Percentiles rank a stretch among this genome's conserved stretches.
Evolutionary conservation across 2,113 vertebrate species (phyloP).

Genomic region (Alosa alosa): DNA sequence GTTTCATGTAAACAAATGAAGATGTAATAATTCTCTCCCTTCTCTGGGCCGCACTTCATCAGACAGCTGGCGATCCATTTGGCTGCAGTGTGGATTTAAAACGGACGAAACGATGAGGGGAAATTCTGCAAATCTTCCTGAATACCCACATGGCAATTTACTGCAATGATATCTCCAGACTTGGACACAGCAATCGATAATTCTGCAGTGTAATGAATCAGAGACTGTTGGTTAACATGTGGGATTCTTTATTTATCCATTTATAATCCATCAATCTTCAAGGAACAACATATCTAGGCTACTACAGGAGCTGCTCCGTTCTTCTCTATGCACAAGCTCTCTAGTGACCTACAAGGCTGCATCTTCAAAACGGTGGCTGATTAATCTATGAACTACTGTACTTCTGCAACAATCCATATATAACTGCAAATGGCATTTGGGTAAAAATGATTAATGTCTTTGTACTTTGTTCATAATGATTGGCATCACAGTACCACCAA

Average conservation of each 20-base stretch:
- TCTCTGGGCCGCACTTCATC: background rate
- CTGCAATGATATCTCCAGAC: background rate
- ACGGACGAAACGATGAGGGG: background rate
- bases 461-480: background rate
- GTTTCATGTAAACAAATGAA: background rate
- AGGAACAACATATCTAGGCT: background rate
- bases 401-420: background rate
- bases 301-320: background rate
- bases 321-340: background rate
- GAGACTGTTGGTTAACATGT: background rate
- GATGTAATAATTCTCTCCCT: background rate
- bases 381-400: background rate
- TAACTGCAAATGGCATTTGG: background rate
- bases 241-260: background rate
- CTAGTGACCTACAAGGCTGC: background rate
- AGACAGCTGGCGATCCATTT: slow-evolving; percentile 7
- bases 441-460: background rate
- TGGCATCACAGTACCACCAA: no score
- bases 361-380: background rate
- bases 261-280: background rate
- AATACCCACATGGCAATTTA: background rate
- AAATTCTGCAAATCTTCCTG: background rate
- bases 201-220: background rate
- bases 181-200: background rate
- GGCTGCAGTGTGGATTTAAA: background rate